Evolutionary conservation across 2,888 invertebrate species (phyloP).

Genomic region (Physocephala rufipes): DNA sequence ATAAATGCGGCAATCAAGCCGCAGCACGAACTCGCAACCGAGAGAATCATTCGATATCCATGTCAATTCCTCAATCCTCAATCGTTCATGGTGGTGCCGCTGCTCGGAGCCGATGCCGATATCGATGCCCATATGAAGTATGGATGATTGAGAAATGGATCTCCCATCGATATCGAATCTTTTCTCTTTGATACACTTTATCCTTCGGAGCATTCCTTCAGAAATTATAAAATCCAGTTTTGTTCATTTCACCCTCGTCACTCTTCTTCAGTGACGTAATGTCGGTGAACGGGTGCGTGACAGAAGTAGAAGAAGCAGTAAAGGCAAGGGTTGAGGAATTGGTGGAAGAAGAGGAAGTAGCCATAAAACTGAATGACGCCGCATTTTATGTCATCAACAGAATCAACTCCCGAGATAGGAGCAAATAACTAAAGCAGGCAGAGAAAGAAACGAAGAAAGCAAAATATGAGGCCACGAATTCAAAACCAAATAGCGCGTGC

Average conservation of each 20-base stretch:
- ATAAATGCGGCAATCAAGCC: conserved; percentile 1
- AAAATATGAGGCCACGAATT: conserved; percentile 33
- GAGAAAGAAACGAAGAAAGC: conserved; percentile 36
- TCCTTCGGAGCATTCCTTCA: conserved; percentile 41
- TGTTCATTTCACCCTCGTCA: conserved; percentile 62
- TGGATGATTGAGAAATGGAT: conserved; percentile 38
- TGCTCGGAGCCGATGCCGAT: too few relatives aligned
- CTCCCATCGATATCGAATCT: conserved; percentile 23
- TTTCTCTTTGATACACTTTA: conserved; percentile 8
- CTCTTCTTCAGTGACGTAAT: conserved; percentile 55
- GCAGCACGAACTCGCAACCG: neutral
- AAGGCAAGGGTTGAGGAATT: conserved; percentile 28
- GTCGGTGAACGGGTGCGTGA: conserved; percentile 36
- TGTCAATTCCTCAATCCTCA: conserved; percentile 45
- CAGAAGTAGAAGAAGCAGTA: neutral
- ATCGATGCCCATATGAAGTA: too few relatives aligned
- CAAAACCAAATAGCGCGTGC: conserved; percentile 48
- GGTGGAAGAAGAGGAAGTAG: conserved; percentile 38
- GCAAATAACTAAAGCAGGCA: conserved; percentile 54
- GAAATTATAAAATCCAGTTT: conserved; percentile 59
- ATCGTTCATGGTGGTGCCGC: conserved; percentile 16
- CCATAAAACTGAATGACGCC: conserved; percentile 62
- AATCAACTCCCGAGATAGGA: conserved; percentile 51
- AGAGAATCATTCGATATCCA: conserved; percentile 37
- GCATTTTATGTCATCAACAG: conserved; percentile 60